Base-by-base conservation (phyloP, 2,797 vertebrate species). In the Cuculus canorus region DNA sequence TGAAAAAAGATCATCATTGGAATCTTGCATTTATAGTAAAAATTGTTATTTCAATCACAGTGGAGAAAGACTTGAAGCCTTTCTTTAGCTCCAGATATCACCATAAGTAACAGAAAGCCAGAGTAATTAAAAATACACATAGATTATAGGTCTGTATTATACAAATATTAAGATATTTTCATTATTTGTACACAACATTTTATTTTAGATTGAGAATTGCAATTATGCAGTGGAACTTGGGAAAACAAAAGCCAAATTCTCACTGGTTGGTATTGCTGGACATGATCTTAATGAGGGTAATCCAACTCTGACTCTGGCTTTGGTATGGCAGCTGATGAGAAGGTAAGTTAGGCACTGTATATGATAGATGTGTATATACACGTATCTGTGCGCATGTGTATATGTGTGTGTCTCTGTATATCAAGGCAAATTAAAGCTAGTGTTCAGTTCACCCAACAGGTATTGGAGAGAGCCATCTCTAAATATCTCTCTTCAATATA, bases 291-390 rank as follows among this genome's bases (percentile, higher is more conserved):
- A 99, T 14, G 98, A 99, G 90, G 99, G 99, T 52, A 99, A 98
- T 66, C 25, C 95, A 47, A 98, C 99, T 75, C 98, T 99, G 95
- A 99, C 98, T 4, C 96, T 99, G 98, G 99, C 99, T 10, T 93
- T 99, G 96, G 95, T 99, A 5, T 99, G 99, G 99, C 99, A 99
- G 94, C 97, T 99, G 88, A 99, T 99, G 99, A 98, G 99, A 96
- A 99, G 99, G 99, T 99, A 97, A 95, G 63, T 47, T n/a, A 39
- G 39, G 23, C 35, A 17, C 59, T 59, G 28, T 24, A 12, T 45
- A 2, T 37, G 30, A 32, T 10, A 30, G 10, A 15, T 52, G 13
- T 70, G 7, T 50, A 6, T 54, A 0, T 32, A 1, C 15, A 2
- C 17, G 5, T 63, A 21, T 61, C 4, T 33, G 10, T 41, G 1